phyloP scores from a whole-genome alignment of 2,888 invertebrate species.

The Agrenia bidenticulata region DNA sequence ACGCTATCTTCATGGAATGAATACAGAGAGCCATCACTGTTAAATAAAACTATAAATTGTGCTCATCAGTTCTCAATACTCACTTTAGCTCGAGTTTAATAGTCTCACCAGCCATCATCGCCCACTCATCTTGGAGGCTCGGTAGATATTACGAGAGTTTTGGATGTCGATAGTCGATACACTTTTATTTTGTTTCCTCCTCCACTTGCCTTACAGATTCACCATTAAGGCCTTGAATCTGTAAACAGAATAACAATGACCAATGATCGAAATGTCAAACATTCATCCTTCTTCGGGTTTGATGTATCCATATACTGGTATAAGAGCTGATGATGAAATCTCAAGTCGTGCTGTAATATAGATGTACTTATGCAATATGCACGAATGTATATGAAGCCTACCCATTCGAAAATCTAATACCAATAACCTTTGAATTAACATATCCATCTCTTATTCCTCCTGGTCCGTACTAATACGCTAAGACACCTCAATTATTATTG shows the following conservation, averaged over 20 bases:
- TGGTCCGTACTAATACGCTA: too few species aligned
- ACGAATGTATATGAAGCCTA: too few species aligned
- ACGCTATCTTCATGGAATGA: too few species aligned
- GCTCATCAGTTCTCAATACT: constrained; percentile 20
- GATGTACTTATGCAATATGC: too few species aligned
- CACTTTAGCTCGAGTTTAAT: neutral
- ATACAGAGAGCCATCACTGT: neutral
- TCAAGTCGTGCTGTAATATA: too few species aligned
- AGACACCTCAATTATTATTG: too few species aligned
- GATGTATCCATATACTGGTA: too few species aligned
- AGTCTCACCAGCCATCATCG: constrained; percentile 15
- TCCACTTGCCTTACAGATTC: neutral
- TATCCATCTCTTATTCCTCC: too few species aligned
- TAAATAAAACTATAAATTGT: constrained; percentile 17
- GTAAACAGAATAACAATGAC: constrained; percentile 50
- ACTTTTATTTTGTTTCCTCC: neutral
- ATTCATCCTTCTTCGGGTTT: constrained; percentile 42
- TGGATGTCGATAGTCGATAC: neutral
- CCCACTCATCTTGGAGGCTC: neutral
- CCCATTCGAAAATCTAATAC: too few species aligned
- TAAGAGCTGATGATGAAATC: too few species aligned
- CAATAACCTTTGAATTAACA: too few species aligned
- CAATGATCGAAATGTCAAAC: constrained; percentile 50
- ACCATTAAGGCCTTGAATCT: constrained; percentile 46
- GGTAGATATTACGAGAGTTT: neutral